Base-by-base conservation (phyloP, 1,140 invertebrate genomes). In the Dendrolimus punctatus region DNA sequence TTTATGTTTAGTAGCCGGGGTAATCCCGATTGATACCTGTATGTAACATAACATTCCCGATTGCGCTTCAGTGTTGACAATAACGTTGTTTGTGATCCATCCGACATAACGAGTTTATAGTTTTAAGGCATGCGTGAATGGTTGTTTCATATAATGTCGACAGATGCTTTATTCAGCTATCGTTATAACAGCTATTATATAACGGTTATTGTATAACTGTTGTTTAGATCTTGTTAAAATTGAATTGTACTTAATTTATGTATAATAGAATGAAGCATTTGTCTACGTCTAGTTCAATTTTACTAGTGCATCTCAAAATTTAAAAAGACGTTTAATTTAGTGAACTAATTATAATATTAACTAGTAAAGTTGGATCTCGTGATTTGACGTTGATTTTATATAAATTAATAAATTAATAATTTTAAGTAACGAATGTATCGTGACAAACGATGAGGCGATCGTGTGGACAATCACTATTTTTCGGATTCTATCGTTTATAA, bases 31-130 rank as follows among this genome's bases (percentile, higher is more conserved):
- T 86, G 82, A 86, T 86, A 86, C 82, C 82, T 85, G 82, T 84
- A 83, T 81, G 67, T 77, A 74, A 77, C 76, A 64, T 80, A 83
- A 85, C 82, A 84, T 85, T 84, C 78, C 82, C 77, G 80, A 82
- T 70, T 85, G 80, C 67, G 78, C 79, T 81, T 84, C 73, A 77
- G 68, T 83, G 68, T 73, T 66, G 63, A 67, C 60, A 64, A 60
- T 81, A 82, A 83, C 80, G 77, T 71, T 80, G 78, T 82, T 85
- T 85, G 82, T 84, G 82, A 81, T 84, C 79, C 74, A 85, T 84
- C 79, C 78, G 77, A 71, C 64, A 64, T 81, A 76, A 75, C 66
- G 68, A 63, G 51, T 63, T 50, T 73, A 70, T 61, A 73, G 66
- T 59, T 57, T 55, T 78, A 84, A 82, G 75, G 82, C 82, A 85